Evolutionary conservation across 2,888 invertebrate genomes (phyloP).

Genomic region (Cataglyphis altisquamis): DNA sequence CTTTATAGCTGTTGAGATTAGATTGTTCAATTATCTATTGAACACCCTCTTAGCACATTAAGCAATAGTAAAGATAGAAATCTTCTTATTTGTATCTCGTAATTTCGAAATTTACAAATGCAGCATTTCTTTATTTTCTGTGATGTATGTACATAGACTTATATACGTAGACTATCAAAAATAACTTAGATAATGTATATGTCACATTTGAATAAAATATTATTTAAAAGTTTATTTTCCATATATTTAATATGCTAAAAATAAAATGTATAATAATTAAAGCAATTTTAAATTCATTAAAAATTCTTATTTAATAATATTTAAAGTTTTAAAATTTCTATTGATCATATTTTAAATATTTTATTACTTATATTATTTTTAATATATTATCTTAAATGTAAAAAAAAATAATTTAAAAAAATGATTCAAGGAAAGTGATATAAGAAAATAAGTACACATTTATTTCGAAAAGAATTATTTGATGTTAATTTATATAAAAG

Average conservation of each 20-base stretch:
- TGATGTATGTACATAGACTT: neutral
- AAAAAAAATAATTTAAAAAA: conserved; percentile 6
- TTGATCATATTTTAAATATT: neutral
- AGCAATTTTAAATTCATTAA: neutral
- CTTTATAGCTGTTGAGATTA: conserved; percentile 38
- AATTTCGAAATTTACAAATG: conserved; percentile 13
- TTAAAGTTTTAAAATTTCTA: neutral
- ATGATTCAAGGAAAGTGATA: neutral
- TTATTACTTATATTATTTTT: neutral
- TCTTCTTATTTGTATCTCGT: neutral
- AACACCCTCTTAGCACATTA: neutral
- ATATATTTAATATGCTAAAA: neutral
- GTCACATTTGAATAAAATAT: neutral
- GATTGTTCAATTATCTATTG: conserved; percentile 35
- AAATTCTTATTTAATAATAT: neutral
- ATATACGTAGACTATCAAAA: neutral
- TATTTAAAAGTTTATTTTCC: neutral
- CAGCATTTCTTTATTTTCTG: neutral
- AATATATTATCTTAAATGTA: neutral
- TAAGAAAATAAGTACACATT: neutral
- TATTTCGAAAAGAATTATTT: neutral
- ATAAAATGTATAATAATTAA: neutral
- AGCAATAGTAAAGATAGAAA: conserved; percentile 2
- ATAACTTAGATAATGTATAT: neutral
- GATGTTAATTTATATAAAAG: neutral